Base-by-base conservation (phyloP, 2,888 invertebrate species). In the Eristalis intricaria region DNA sequence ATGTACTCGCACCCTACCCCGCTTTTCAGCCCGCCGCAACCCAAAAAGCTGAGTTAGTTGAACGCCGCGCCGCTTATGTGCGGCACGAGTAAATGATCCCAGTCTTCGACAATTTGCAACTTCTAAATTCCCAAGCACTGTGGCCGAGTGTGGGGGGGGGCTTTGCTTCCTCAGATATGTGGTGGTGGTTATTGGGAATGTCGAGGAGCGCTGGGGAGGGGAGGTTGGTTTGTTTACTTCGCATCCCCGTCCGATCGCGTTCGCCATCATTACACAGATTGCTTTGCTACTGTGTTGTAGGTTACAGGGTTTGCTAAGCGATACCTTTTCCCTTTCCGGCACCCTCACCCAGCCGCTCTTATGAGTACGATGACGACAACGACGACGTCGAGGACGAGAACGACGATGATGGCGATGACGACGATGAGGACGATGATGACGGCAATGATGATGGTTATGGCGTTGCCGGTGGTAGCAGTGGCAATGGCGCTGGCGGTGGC, bases 41-140 rank as follows among this genome's bases (percentile, higher is more conserved):
- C 50, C 50, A 19, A 26, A 73, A 82, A 70, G 35, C 78, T 69
- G 68, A 74, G 86, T 83, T 83, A 83, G 78, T 83, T 68, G 70
- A 86, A 73, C 68, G 69, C 61, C 50, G 43, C 40, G 63, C 61
- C 87, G 84, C 84, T 84, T 80, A 84, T 84, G 76, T 84, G 76
- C 64, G 87, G 71, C 69, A 79, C 68, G 64, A 80, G 84, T 76
- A 84, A 87, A 87, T 87, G 76, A 87, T 87, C 73, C 87, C 71
- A 84, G 87, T 84, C 84, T 84, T 87, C 65, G 76, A 58, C 73
- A 84, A 87, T 84, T 87, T 84, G 76, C 80, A 80, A 87, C 75
- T 84, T 71, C 84, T 77, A 84, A 87, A 87, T 73, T 87, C 76
- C 86, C 71, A 63, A 75, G 61, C 66, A 74, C 38, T 4, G 43